phyloP scores from a whole-genome alignment of 2,888 invertebrate genomes.

The Abrostola triplasia region DNA sequence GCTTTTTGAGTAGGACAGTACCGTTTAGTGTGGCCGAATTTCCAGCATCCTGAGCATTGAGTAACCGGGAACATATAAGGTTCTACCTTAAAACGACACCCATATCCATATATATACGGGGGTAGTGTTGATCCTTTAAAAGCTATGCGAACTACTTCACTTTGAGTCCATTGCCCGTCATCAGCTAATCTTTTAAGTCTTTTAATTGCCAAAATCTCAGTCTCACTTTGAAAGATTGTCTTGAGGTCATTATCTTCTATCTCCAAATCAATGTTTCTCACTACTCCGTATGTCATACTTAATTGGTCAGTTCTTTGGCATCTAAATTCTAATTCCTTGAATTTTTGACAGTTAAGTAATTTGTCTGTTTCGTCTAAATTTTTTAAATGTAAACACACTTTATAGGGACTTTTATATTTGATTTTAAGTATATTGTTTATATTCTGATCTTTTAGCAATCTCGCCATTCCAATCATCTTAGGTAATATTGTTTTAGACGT shows the following conservation, averaged over 20 bases:
- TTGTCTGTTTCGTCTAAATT: slow-evolving; percentile 4
- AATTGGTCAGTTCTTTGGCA: slow-evolving; percentile 7
- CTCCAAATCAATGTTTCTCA: slow-evolving; percentile 5
- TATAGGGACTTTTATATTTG: slow-evolving; percentile 9
- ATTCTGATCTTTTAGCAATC: slow-evolving; percentile 6
- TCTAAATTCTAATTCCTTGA: slow-evolving; percentile 3
- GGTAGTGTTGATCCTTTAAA: neutral
- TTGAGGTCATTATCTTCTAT: slow-evolving; percentile 2
- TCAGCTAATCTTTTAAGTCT: slow-evolving; percentile 3
- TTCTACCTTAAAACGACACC: neutral
- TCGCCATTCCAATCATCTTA: slow-evolving; percentile 8
- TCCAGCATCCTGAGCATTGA: slow-evolving; percentile 8
- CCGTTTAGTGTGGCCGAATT: neutral
- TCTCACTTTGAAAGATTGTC: neutral
- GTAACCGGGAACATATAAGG: slow-evolving; percentile 2
- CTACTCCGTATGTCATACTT: neutral
- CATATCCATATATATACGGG: neutral
- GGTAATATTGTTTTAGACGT: slow-evolving; percentile 2
- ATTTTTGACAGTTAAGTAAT: neutral
- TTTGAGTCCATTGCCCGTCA: slow-evolving; percentile 7
- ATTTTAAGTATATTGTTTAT: slow-evolving; percentile 7
- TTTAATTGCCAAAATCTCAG: neutral
- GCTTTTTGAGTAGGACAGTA: neutral
- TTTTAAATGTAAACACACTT: neutral
- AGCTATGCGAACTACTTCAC: neutral